Base-by-base conservation (phyloP, 2,113 vertebrate genomes). In the Heloderma charlesbogerti region DNA sequence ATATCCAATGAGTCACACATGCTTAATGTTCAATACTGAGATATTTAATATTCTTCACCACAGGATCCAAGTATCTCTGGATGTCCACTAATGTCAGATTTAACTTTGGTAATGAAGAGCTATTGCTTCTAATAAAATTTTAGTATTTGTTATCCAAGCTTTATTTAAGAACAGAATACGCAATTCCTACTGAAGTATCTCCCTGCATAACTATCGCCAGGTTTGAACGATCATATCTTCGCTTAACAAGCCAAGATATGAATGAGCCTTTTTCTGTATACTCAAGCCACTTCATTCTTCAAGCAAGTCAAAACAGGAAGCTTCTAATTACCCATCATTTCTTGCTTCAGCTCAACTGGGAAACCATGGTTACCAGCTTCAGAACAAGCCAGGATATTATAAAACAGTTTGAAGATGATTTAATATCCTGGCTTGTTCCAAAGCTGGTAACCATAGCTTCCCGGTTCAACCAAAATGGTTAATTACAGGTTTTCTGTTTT, bases 91-190 rank as follows among this genome's bases (percentile, higher is more conserved):
- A 54, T 13, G 81, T 77, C n/a, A 82, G 66, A 88, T 40, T 89
- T 72, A 37, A 91, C 72, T 90, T 88, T 20, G n/a, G 69, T 25
- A 51, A 91, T 8, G 72, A 27, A 80, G 3, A 75, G 31, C 48
- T 75, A 92, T 1, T 89, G 15, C 25, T 84, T 87, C 72, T 92
- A 82, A 71, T 18, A 89, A 31, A 5, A 72, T 25, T 93, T 89
- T 22, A 74, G 25, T 87, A 31, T 92, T 45, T 18, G 87, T 88
- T 84, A 37, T 45, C 20, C 29, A 83, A 51, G 88, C 83, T 84
- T 93, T 20, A 89, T 20, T 86, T 74, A 89, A 85, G 0, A 80
- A 54, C 8, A 43, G 13, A 9, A 43, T 3, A 87, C 12, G 63
- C 29, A 1, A 13, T 82, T 87, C 83, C n/a, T 51, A 83, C 60